These are phyloP conservation scores for Atrichornis clamosus DNA, from an alignment of 2,113 vertebrate species.

Conservation along the genomic window DNA sequence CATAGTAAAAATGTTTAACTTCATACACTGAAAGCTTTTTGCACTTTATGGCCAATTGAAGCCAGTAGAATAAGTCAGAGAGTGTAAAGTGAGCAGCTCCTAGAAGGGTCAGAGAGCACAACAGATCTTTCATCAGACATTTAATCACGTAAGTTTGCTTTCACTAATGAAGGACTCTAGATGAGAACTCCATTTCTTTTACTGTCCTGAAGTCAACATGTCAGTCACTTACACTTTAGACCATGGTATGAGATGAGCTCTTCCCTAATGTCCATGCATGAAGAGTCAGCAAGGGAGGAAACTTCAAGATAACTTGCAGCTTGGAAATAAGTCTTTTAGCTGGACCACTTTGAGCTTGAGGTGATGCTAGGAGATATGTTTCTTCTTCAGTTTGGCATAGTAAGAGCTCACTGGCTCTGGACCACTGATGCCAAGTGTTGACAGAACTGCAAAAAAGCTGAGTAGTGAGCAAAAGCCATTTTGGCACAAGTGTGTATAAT, in stretches of 20 bases:
- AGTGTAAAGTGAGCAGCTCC: not conserved
- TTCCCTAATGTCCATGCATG: not conserved
- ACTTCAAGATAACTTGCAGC: not conserved
- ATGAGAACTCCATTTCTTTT: not conserved
- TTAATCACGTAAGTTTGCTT: not conserved
- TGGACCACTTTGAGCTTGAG: not conserved
- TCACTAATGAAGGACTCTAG: not conserved
- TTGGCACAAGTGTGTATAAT: not conserved
- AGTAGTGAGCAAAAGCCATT: not conserved
- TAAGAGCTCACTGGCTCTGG: not conserved
- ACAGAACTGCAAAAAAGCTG: not conserved
- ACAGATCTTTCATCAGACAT: not conserved
- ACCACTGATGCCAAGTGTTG: not conserved
- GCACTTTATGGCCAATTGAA: not conserved
- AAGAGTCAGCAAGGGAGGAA: not conserved
- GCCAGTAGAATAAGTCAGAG: not conserved
- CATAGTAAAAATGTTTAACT: not conserved
- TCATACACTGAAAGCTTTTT: not conserved
- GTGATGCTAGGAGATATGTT: not conserved
- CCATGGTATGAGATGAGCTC: not conserved
- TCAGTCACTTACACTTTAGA: not conserved
- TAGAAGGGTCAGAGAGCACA: not conserved
- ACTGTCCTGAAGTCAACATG: rapidly evolving
- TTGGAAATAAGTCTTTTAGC: not conserved
- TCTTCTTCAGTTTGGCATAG: not conserved